phyloP scores from a whole-genome alignment of 1,140 invertebrate genomes.

The Trichoplusia ni region DNA sequence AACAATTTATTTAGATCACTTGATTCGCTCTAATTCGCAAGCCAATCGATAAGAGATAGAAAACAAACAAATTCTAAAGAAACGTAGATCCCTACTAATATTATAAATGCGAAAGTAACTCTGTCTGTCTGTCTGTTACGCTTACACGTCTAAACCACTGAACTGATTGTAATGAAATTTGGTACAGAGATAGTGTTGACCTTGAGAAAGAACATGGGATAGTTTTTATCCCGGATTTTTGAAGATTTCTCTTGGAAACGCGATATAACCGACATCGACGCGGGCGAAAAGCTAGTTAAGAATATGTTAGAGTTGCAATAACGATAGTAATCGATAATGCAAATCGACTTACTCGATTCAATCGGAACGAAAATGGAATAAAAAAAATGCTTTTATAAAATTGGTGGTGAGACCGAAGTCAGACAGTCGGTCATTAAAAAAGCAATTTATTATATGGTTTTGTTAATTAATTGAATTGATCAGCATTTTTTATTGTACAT shows the following conservation, averaged over 20 bases:
- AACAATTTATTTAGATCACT: neutral
- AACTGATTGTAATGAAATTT: too few species aligned
- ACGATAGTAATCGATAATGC: constrained; percentile 10
- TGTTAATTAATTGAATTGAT: neutral
- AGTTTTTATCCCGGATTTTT: too few species aligned
- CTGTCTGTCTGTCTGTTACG: too few species aligned
- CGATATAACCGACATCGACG: too few species aligned
- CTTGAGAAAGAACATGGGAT: too few species aligned
- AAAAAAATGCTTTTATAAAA: neutral
- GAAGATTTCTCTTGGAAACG: too few species aligned
- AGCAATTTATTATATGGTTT: neutral
- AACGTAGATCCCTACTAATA: too few species aligned
- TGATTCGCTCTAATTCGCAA: constrained; percentile 4
- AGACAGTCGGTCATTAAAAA: constrained; percentile 1
- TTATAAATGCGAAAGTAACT: too few species aligned
- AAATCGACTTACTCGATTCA: constrained; percentile 3
- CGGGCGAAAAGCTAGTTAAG: too few species aligned
- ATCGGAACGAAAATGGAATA: constrained; percentile 1
- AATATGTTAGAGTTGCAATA: constrained; percentile 19
- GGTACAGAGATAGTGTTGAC: too few species aligned
- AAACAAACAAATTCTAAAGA: constrained; percentile 1
- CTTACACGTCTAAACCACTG: too few species aligned
- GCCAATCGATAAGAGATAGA: constrained; percentile 1
- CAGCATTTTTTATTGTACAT: neutral
- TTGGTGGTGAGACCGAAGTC: too few species aligned